Percentiles rank a stretch among this genome's conserved stretches.
Conservation (phyloP, 1,140 invertebrate genomes). For the Papilio helenus region DNA sequence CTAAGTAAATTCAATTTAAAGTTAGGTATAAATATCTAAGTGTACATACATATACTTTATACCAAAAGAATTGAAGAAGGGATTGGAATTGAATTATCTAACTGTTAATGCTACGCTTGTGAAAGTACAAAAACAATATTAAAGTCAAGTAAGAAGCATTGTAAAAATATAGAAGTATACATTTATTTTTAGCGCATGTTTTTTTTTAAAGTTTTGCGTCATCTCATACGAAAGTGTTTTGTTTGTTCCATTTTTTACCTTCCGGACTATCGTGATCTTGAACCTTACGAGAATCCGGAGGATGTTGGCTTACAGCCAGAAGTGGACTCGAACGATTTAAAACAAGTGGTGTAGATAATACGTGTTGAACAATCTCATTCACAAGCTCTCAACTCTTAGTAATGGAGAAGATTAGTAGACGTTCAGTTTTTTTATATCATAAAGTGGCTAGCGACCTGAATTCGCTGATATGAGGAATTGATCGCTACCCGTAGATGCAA, state of each 20-base stretch:
- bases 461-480: too few relatives aligned
- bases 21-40: not conserved
- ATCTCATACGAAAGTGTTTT: not conserved
- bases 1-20: too few relatives aligned
- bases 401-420: not conserved
- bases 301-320: constrained; percentile 8
- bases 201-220: not conserved
- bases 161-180: not conserved
- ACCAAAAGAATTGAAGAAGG: too few relatives aligned
- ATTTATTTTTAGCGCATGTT: not conserved
- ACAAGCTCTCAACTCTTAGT: not conserved
- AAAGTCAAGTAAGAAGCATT: not conserved
- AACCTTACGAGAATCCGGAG: constrained; percentile 2
- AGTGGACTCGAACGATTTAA: not conserved
- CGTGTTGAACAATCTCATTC: not conserved
- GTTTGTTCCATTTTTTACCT: constrained; percentile 12
- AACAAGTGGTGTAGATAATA: constrained; percentile 12
- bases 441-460: too few relatives aligned
- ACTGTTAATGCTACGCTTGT: not conserved
- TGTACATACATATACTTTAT: too few relatives aligned
- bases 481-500: too few relatives aligned
- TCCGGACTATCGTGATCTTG: constrained; percentile 14
- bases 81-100: too few relatives aligned
- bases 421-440: too few relatives aligned
- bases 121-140: not conserved